A percentile compares a stretch with the other conserved stretches of the same genome.
phyloP scores from a whole-genome alignment of 2,797 vertebrate species.

The Micropoecilia bifurca region DNA sequence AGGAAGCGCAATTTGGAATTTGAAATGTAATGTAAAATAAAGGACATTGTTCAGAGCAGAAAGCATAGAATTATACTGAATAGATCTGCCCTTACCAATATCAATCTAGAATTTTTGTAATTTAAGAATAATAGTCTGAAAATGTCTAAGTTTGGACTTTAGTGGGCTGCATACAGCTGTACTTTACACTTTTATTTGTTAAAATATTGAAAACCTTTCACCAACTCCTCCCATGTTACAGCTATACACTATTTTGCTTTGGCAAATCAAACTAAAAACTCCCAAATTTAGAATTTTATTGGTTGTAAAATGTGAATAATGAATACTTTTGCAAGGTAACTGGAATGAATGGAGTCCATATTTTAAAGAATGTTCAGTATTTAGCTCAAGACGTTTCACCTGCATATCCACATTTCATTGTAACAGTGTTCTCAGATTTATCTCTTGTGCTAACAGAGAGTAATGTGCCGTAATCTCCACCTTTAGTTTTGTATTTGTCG shows the following conservation, averaged over 20 bases:
- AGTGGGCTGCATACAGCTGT: neutral
- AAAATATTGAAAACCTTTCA: neutral
- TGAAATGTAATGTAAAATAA: too few species aligned
- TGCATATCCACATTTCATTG: constrained; percentile 3
- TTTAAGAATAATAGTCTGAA: too few species aligned
- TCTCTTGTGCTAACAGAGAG: constrained; percentile 14
- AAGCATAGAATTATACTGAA: too few species aligned
- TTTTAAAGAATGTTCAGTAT: too few species aligned
- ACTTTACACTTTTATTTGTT: neutral
- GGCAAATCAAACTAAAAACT: too few species aligned
- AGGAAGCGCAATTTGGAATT: too few species aligned
- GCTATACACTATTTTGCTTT: neutral
- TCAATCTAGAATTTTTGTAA: too few species aligned
- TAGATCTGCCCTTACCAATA: too few species aligned
- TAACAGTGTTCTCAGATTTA: constrained; percentile 6
- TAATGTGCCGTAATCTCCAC: constrained; percentile 29
- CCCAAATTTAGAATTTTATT: too few species aligned
- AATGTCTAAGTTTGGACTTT: neutral
- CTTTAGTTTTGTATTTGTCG: constrained; percentile 49
- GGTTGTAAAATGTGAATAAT: neutral
- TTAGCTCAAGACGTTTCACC: neutral
- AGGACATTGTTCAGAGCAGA: too few species aligned
- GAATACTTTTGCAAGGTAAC: neutral
- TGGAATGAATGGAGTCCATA: neutral
- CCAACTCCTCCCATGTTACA: neutral